Base-by-base conservation (phyloP, 1,140 invertebrate genomes). In the Drosophila novamexicana region DNA sequence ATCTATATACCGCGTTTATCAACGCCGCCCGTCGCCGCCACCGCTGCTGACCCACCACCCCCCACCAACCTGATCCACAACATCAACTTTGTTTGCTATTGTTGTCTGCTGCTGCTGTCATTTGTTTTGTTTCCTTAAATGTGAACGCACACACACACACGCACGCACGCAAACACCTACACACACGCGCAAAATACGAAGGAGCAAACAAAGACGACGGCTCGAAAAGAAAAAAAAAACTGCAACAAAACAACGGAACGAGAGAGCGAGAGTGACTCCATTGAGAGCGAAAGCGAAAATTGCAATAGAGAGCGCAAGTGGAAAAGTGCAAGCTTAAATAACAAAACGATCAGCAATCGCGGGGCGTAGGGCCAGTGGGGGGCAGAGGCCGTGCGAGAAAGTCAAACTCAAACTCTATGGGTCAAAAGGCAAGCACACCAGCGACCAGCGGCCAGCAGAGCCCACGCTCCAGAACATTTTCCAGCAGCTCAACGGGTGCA, bases 371-470 rank as follows among this genome's bases (percentile, higher is more conserved):
- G 44, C 53, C 66, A 61, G 42, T n/a, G 45, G 40, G 54, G 63
- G 44, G 34, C 61, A 52, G 53, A 53, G 72, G 57, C 66, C 34
- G 54, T 34, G 69, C 18, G 74, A 56, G 45, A 47, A 42, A 56
- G 63, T 10, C 53, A 12, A 57, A 53, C 34, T 32, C 56, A 45
- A 75, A 65, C 79, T 80, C 84, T 84, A 97, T 97, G 96, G 96
- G 96, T 94, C 96, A 96, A 92, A 97, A 97, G 93, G 94, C 96
- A 90, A 97, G 96, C 92, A 96, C 96, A 67, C 96, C 96, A 72
- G 95, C 95, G 77, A 95, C 94, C 83, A 95, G 95, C 74, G 94
- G 94, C 71, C 86, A 92, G 62, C 94, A 95, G 93, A 96, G 95
- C 94, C 95, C 95, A 82, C 94, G 94, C 83, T 94, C 94, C 83